Conservation (phyloP, 2,113 vertebrate genomes). For the Nycticorax nycticorax region DNA sequence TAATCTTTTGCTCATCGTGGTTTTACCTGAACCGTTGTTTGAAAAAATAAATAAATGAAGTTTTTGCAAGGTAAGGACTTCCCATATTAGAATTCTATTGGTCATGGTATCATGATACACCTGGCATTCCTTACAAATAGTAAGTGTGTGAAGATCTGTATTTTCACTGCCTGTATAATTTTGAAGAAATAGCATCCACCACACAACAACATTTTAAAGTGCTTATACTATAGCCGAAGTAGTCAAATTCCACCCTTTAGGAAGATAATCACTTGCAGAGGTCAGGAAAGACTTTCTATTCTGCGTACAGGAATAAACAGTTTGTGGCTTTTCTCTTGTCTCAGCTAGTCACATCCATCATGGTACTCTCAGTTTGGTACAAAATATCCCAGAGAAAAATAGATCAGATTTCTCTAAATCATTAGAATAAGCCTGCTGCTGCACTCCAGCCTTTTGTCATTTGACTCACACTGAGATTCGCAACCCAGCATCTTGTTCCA, state of each 20-base stretch:
- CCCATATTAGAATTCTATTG: not conserved
- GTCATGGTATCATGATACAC: not conserved
- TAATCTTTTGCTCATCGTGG: constrained; percentile 21
- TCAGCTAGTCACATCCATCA: not conserved
- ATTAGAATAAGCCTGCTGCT: not conserved
- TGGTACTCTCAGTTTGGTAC: not conserved
- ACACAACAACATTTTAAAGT: not conserved
- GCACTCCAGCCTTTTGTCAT: not conserved
- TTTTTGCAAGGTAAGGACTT: not conserved
- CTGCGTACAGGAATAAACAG: not conserved
- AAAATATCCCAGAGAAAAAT: not conserved
- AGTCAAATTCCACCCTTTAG: not conserved
- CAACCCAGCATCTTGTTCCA: not conserved
- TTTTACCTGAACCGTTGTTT: not conserved
- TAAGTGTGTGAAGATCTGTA: not conserved
- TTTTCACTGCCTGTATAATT: not conserved
- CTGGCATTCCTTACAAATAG: not conserved
- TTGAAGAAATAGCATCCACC: not conserved
- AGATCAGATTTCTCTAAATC: not conserved
- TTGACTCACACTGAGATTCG: not conserved
- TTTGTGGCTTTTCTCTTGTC: not conserved
- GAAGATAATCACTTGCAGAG: not conserved
- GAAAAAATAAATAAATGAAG: not conserved
- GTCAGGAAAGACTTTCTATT: not conserved
- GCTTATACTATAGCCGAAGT: not conserved